Conservation (phyloP, 2,113 vertebrate genomes). For the Phaetusa simplex region DNA sequence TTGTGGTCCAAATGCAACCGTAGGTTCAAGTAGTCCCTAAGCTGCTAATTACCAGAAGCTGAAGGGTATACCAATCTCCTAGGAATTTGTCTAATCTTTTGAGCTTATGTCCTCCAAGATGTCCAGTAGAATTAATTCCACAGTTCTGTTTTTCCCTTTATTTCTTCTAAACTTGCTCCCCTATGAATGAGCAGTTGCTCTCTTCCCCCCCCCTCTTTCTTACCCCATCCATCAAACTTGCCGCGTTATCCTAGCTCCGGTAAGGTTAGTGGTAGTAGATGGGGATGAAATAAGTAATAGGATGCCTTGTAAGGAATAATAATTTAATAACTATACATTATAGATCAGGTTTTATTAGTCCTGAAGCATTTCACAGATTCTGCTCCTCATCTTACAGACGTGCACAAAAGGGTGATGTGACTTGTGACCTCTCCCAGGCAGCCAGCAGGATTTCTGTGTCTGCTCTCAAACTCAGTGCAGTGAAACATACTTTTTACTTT, state of each 20-base stretch:
- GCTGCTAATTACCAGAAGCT: conserved; percentile 31
- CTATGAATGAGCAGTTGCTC: background rate
- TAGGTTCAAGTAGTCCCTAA: background rate
- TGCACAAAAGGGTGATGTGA: background rate
- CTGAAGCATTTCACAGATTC: background rate
- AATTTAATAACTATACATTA: background rate
- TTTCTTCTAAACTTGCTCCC: background rate
- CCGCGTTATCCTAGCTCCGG: background rate
- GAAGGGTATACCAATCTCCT: background rate
- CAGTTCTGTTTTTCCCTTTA: background rate
- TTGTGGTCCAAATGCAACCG: background rate
- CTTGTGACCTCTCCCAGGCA: background rate
- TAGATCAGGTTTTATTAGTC: background rate
- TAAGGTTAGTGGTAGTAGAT: background rate
- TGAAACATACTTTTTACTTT: background rate
- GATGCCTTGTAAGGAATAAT: background rate
- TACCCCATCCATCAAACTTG: background rate
- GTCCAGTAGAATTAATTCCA: conserved; percentile 4
- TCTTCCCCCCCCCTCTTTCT: background rate
- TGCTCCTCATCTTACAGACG: background rate
- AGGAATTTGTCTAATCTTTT: conserved; percentile 47
- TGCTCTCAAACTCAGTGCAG: background rate
- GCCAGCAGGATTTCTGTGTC: background rate
- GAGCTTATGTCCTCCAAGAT: background rate
- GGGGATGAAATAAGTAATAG: background rate